Base-by-base conservation (phyloP, 2,888 invertebrate genomes). In the Melieria omissa region DNA sequence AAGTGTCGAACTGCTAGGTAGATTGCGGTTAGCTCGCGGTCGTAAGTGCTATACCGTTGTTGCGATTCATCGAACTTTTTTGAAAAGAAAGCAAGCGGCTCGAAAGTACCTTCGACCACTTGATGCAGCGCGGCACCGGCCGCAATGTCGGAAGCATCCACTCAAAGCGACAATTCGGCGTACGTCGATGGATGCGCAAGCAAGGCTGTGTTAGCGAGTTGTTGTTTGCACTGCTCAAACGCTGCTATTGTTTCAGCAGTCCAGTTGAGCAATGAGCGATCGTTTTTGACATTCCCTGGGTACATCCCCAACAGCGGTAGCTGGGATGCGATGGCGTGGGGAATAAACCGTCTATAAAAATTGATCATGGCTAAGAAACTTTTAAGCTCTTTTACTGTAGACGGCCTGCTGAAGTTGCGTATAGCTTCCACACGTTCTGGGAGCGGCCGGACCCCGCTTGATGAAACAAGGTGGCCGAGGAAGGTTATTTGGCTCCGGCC, bases 1-100 rank as follows among this genome's bases (percentile, higher is more conserved):
- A 78, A 80, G 60, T 79, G 77, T 58, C 81, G 80, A 0, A 87
- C 76, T 4, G 0, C 82, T 80, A 61, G 79, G 72, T 68, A 88
- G 0, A 86, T 81, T 0, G 85, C 86, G 4, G 85, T 75, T 0
- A 88, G 79, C 74, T 87, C 85, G 4, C 85, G 47, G 47, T 70
- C 64, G 29, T 74, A 74, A 4, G 72, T 71, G 55, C 69, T 72
- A 63, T 67, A 58, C 60, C 60, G 5, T 44, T 44, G 5, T 42
- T 68, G 44, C 4, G 65, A 14, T 45, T 65, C 45, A 41, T 66
- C 72, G 10, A 77, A 73, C 46, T 83, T 83, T 68, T 77, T 77
- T 3, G 85, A 86, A 71, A 83, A 86, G 71, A 84, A 70, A 42
- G 63, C 66, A 9, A 73, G 54, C 5, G 57, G 66, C 45, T 85